These are phyloP conservation scores for Blomia tropicalis DNA, from an alignment of 2,888 invertebrate genomes.

Conservation along the genomic window DNA sequence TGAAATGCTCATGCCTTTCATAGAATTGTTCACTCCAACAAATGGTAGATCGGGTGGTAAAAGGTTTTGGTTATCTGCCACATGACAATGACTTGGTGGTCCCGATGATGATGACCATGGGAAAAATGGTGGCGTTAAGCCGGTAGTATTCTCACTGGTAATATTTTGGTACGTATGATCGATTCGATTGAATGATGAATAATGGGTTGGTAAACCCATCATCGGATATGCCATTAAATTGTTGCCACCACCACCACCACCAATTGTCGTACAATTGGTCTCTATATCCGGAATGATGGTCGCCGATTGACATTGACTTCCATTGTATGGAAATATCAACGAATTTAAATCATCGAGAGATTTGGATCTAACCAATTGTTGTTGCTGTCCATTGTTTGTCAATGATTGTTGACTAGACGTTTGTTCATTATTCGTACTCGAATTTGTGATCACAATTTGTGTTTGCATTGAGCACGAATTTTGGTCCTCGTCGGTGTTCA, in stretches of 20 bases:
- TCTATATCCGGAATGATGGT: background rate
- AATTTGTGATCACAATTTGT: background rate
- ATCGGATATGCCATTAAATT: background rate
- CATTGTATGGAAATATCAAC: background rate
- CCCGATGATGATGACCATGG: background rate
- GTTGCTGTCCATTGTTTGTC: background rate
- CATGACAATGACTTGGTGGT: constrained; percentile 4
- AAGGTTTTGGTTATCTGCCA: background rate
- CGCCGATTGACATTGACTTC: background rate
- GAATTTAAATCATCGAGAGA: constrained; percentile 7
- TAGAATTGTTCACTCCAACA: background rate
- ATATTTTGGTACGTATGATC: background rate
- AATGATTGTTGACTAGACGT: constrained; percentile 1
- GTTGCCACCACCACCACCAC: background rate
- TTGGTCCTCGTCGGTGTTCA: background rate
- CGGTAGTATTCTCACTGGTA: background rate
- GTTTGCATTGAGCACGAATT: background rate
- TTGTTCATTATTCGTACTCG: background rate
- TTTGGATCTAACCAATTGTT: background rate
- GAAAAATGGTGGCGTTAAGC: background rate
- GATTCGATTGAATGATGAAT: constrained; percentile 14
- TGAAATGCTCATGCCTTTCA: background rate
- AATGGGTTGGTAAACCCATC: background rate
- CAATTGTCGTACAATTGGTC: background rate
- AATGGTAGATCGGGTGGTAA: background rate